Evolutionary conservation across 2,113 vertebrate genomes (phyloP), one percentile per base, ranked within the genome.

Genomic region (Heteronetta atricapilla): DNA sequence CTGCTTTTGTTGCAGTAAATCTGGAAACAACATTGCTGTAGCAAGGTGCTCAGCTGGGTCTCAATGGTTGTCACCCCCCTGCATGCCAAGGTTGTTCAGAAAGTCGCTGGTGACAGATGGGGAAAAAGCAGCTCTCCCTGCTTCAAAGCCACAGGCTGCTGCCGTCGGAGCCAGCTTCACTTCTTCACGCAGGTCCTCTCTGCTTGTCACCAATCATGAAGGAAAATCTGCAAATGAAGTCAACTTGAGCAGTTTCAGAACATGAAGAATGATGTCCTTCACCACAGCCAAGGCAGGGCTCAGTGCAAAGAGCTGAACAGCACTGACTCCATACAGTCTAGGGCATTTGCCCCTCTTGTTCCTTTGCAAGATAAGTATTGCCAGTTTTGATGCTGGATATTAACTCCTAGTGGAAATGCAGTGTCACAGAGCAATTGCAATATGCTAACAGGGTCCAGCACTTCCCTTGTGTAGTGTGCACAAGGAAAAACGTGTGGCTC

Each of bases 161-260:
- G 67, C n/a, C 13, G 4, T 7, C 3, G 1, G 34, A 91, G 53
- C 13, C 62, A 5, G 18, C 48, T 90, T 63, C 48, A 34, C 20
- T 59, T 88, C 55, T 84, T 46, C 62, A 46, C 0, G 0, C 28
- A 0, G 0, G 55, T 8, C 50, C 40, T 74, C 1, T 2, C 42
- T 68, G 13, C 67, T 82, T 64, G 62, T 77, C 6, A 10, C 68
- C 62, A 89, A 86, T 63, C 38, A 62, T 53, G 73, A 92, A 83
- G 36, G 58, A 81, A 92, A 82, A 80, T 69, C 55, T 89, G 82
- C 70, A 53, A 73, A 25, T 17, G 63, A 52, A 88, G 86, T 31
- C 1, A 1, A 13, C 1, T 3, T 53, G 52, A 68, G 48, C 1
- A 0, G 79, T 15, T 91, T 88, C 82, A 89, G 87, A 95, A 94